Evolutionary conservation across 2,797 vertebrate species (phyloP).

Genomic region (Macropus fuliginosus): DNA sequence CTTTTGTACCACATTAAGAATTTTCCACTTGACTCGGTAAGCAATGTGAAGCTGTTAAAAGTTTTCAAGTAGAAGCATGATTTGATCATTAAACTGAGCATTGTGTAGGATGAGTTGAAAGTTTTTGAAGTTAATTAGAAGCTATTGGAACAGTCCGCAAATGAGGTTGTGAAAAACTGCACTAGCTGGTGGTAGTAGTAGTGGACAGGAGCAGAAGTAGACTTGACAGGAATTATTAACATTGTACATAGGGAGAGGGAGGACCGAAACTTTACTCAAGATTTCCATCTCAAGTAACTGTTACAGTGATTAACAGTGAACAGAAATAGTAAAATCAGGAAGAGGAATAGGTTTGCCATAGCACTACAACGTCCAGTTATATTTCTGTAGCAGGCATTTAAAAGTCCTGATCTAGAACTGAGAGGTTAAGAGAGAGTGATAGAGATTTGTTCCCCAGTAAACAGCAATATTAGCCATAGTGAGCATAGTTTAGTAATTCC

Average conservation of each 20-base stretch:
- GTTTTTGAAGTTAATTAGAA: neutral
- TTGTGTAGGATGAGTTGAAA: neutral
- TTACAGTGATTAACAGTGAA: neutral
- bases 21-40: neutral
- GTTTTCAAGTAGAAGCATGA: neutral
- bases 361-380: neutral
- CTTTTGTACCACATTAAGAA: neutral
- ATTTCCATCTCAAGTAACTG: neutral
- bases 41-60: neutral
- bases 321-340: neutral
- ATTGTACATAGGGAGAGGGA: neutral
- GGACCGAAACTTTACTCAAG: neutral
- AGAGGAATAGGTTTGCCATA: neutral
- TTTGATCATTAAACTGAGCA: neutral
- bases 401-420: neutral
- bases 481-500: conserved; percentile 37
- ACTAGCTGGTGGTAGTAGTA: neutral
- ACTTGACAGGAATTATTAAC: neutral
- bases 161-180: neutral
- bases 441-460: conserved; percentile 25
- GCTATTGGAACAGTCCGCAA: neutral
- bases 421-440: neutral
- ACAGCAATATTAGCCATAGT: conserved; percentile 24
- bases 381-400: neutral
- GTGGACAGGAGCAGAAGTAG: neutral